Conservation (phyloP, 2,888 invertebrate genomes). For the Brachynemurus nebulosus region DNA sequence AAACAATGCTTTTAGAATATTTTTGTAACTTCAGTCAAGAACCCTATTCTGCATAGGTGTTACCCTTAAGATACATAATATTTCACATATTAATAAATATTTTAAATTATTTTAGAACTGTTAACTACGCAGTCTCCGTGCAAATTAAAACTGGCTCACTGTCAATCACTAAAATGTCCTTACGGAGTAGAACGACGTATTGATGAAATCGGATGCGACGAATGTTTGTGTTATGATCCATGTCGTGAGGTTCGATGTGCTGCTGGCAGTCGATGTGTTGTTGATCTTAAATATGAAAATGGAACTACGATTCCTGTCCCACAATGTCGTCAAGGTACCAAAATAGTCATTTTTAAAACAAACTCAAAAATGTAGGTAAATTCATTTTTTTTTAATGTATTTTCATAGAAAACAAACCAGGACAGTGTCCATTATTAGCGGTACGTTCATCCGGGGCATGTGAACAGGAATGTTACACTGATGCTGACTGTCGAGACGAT, state of each 20-base stretch:
- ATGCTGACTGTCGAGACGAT: constrained; percentile 65
- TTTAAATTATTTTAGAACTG: neutral
- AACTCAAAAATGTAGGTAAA: neutral
- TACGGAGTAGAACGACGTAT: constrained; percentile 54
- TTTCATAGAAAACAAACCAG: constrained; percentile 49
- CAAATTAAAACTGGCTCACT: constrained; percentile 43
- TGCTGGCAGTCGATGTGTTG: constrained; percentile 51
- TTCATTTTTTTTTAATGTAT: constrained; percentile 8
- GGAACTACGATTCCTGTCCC: constrained; percentile 35
- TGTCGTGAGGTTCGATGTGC: constrained; percentile 49
- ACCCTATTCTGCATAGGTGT: too few relatives aligned
- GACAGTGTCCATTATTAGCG: constrained; percentile 44
- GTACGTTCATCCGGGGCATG: constrained; percentile 40
- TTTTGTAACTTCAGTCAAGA: too few relatives aligned
- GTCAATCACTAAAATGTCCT: constrained; percentile 48
- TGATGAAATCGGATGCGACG: constrained; percentile 48
- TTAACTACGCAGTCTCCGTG: constrained; percentile 33
- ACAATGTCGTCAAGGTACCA: constrained; percentile 46
- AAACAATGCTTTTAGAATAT: too few relatives aligned
- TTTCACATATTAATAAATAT: neutral
- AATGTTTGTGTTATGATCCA: constrained; percentile 63
- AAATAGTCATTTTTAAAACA: neutral
- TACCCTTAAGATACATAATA: too few relatives aligned
- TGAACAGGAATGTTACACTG: constrained; percentile 57
- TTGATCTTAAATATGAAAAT: constrained; percentile 34